phyloP scores from a whole-genome alignment of 1,140 invertebrate species.

The Alviniconcha marisindica region DNA sequence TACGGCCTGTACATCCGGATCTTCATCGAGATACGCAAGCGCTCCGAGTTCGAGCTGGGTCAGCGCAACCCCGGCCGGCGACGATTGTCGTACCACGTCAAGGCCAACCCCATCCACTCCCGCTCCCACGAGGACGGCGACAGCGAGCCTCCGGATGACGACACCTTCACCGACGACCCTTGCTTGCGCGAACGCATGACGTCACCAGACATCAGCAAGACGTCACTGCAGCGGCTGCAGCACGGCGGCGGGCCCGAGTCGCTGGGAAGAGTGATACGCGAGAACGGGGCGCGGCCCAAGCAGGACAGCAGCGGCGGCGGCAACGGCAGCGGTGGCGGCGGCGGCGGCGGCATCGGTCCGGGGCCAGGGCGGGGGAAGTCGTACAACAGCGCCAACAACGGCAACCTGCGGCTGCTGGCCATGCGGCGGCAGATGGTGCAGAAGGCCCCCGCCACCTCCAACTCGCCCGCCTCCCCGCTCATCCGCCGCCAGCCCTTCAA shows the following conservation, averaged over 20 bases:
- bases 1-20: slow-evolving; percentile 79
- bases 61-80: slow-evolving; percentile 55
- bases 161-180: slow-evolving; percentile 24
- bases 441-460: background rate
- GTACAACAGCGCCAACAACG: slow-evolving; percentile 16
- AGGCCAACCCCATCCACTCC: slow-evolving; percentile 31
- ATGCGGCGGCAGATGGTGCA: slow-evolving; percentile 35
- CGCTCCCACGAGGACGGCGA: slow-evolving; percentile 54
- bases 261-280: background rate
- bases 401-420: slow-evolving; percentile 41
- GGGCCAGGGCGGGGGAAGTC: background rate
- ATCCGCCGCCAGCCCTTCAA: slow-evolving; percentile 37
- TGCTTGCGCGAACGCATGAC: background rate
- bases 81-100: slow-evolving; percentile 43
- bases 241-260: background rate
- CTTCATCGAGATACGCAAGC: slow-evolving; percentile 78
- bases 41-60: slow-evolving; percentile 76
- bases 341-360: too few species aligned
- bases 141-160: slow-evolving; percentile 41
- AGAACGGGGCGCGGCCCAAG: slow-evolving; percentile 33
- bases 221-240: background rate
- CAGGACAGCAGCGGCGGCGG: background rate
- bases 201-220: background rate
- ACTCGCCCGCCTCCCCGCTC: slow-evolving; percentile 16
- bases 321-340: background rate